These are phyloP conservation scores for Poecilia gillii DNA, from an alignment of 2,797 vertebrate species.

Conservation along the genomic window DNA sequence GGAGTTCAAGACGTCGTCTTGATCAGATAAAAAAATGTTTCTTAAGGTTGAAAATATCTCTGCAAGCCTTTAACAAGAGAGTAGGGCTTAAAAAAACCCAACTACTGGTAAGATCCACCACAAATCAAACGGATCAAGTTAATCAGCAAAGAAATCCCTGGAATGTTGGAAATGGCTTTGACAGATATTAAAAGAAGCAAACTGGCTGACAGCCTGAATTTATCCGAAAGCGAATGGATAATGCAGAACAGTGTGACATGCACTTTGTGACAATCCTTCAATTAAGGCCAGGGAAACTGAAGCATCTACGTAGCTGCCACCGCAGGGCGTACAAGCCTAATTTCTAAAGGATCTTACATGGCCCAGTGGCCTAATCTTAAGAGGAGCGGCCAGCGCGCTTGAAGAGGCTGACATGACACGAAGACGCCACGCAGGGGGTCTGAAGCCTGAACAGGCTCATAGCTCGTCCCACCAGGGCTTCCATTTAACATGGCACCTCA, in stretches of 20 bases:
- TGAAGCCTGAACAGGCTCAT: conserved; percentile 27
- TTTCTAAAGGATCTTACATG: conserved; percentile 39
- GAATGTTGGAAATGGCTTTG: background rate
- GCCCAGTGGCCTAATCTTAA: conserved; percentile 49
- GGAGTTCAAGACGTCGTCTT: conserved; percentile 46
- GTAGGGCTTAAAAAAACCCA: background rate
- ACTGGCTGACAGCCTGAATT: background rate
- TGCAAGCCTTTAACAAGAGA: conserved; percentile 50
- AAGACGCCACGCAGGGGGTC: conserved; percentile 15
- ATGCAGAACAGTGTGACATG: conserved; percentile 6
- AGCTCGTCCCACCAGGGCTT: conserved; percentile 11
- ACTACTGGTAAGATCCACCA: conserved; percentile 16
- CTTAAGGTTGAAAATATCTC: conserved; percentile 39
- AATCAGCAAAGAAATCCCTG: conserved; percentile 1
- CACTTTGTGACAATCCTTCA: conserved; percentile 11
- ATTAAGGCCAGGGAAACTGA: conserved; percentile 18
- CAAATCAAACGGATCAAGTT: conserved; percentile 25
- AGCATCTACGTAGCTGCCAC: conserved; percentile 15
- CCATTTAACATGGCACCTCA: conserved; percentile 10
- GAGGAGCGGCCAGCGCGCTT: conserved; percentile 47
- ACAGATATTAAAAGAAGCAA: conserved; percentile 1
- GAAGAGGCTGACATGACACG: conserved; percentile 59
- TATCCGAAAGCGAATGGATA: background rate
- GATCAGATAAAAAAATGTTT: conserved; percentile 72
- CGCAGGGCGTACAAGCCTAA: conserved; percentile 33